These are phyloP conservation scores for Monomorium pharaonis DNA, from an alignment of 1,140 invertebrate species.

Conservation along the genomic window DNA sequence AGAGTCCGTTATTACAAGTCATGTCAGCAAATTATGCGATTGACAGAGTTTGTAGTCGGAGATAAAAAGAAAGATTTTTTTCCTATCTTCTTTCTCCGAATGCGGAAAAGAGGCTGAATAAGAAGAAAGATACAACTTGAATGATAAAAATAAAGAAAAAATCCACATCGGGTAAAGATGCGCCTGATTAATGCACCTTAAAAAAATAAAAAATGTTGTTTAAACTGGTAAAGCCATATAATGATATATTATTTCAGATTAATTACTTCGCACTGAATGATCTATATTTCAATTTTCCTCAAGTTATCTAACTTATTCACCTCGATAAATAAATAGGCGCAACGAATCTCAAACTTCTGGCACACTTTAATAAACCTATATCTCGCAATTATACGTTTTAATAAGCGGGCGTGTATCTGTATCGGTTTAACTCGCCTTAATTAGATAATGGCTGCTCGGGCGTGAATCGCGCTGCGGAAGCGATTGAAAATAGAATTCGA, in stretches of 20 bases:
- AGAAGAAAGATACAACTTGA: no score
- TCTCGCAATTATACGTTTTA: constrained; percentile 13
- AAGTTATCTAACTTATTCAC: neutral
- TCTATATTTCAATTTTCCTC: neutral
- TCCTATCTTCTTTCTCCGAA: no score
- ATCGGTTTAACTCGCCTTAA: constrained; percentile 12
- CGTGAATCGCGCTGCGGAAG: constrained; percentile 55
- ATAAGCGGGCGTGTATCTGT: neutral
- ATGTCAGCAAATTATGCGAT: no score
- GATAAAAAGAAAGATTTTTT: no score
- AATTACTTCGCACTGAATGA: neutral
- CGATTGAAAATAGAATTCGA: constrained; percentile 63
- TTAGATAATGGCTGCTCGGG: constrained; percentile 46
- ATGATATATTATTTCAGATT: neutral
- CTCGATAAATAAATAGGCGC: neutral
- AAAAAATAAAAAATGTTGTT: no score
- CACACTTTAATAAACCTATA: constrained; percentile 30
- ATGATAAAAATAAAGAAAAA: no score
- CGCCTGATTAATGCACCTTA: no score
- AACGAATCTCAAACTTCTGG: neutral
- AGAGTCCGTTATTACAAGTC: no score
- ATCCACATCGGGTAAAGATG: no score
- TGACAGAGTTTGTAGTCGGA: no score
- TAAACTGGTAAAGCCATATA: no score
- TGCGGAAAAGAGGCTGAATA: no score